Base-by-base conservation (phyloP, 2,797 vertebrate species). In the Clamator glandarius region DNA sequence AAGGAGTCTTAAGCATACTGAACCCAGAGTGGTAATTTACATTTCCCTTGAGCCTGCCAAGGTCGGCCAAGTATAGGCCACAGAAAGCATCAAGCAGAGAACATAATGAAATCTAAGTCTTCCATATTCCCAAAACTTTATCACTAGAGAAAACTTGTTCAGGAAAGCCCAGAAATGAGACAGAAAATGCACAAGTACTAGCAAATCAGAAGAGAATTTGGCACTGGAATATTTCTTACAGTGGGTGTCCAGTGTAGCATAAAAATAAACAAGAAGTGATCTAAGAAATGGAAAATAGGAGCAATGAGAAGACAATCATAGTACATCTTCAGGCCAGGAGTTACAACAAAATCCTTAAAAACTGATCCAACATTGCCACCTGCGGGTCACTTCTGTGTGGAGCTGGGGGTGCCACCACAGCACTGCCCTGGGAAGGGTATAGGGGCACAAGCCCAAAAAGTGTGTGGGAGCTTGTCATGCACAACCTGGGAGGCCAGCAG, bases 361-460 rank as follows among this genome's bases (percentile, higher is more conserved):
- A 3, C 9, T 25, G 58, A 52, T 88, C 93, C 94, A 19, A 96
- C 79, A 93, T 68, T 84, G 96, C 96, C 96, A 96, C 84, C 96
- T 96, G 87, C 78, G 59, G 96, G 94, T 25, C 0, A 20, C n/a
- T 36, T 2, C 7, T 52, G 44, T 1, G 29, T 48, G 62, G 52
- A 73, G 63, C 77, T 5, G 55, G 4, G 13, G n/a, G 39, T 18
- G 20, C 14, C 59, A 0, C 5, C 3, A 12, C 72, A 6, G 66
- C 3, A 1, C 23, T 61, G 33, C 75, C 59, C 16, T 0, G 46
- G 0, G 3, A 4, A 5, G 12, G 29, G n/a, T 11, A 4, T 46
- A 9, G 1, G 3, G 29, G 41, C 31, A 25, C 26, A 11, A 4
- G 25, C 12, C 10, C 2, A 2, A 8, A 5, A 31, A 11, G 5